Conservation (phyloP, 1,140 invertebrate genomes). For the Platyura marginata region DNA sequence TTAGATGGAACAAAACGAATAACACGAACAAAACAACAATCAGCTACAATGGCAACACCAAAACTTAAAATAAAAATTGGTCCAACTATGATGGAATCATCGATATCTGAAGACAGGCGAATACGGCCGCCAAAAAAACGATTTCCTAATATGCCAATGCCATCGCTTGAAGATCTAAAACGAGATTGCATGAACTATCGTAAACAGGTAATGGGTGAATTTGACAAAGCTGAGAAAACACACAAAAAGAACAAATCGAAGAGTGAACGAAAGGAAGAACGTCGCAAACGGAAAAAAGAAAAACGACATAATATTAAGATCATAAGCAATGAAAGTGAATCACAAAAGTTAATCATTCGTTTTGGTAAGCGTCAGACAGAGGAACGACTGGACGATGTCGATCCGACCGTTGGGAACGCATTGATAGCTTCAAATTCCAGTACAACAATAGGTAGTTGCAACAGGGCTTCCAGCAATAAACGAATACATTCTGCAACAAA, state of each 20-base stretch:
- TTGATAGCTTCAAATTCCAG: background rate
- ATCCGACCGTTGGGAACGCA: constrained; percentile 11
- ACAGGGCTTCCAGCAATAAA: constrained; percentile 20
- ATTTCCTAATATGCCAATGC: constrained; percentile 36
- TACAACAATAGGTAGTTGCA: constrained; percentile 2
- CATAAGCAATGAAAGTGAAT: constrained; percentile 21
- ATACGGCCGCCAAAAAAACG: constrained; percentile 67
- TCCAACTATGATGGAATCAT: constrained; percentile 9
- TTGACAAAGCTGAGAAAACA: constrained; percentile 45
- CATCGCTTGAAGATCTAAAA: constrained; percentile 54
- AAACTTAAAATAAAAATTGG: constrained; percentile 74
- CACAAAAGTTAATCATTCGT: constrained; percentile 44
- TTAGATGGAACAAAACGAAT: constrained; percentile 16
- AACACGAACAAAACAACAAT: constrained; percentile 21
- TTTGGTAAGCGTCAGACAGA: constrained; percentile 27
- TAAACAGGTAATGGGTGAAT: constrained; percentile 63
- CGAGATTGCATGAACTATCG: constrained; percentile 76
- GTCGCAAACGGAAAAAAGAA: constrained; percentile 43
- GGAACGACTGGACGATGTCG: constrained; percentile 8
- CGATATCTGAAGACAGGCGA: constrained; percentile 16
- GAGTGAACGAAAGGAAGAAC: constrained; percentile 40
- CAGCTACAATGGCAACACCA: constrained; percentile 34
- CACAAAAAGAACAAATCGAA: constrained; percentile 33
- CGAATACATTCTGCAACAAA: too few species aligned
- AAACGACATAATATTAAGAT: constrained; percentile 11